phyloP scores from a whole-genome alignment of 2,888 invertebrate species.

The Xylota sylvarum region DNA sequence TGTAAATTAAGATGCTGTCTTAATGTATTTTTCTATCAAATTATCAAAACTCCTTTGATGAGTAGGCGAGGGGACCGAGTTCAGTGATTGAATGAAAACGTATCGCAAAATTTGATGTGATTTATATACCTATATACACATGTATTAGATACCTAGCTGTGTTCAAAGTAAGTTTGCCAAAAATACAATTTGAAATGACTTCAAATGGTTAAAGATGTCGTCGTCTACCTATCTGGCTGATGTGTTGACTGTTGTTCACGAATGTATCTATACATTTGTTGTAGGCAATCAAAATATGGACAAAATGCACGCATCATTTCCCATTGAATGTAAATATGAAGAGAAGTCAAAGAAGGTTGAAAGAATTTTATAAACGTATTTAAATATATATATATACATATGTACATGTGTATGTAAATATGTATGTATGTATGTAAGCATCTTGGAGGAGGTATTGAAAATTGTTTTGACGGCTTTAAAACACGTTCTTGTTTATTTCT shows the following conservation, averaged over 20 bases:
- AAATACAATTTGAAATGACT: constrained; percentile 17
- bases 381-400: not conserved
- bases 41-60: constrained; percentile 41
- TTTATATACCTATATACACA: not conserved
- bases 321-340: not conserved
- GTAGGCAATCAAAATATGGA: not conserved
- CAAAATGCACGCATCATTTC: constrained; percentile 18
- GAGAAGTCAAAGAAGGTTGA: not conserved
- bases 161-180: not conserved
- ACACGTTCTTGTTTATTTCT: no score
- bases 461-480: no score
- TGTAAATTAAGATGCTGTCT: constrained; percentile 26
- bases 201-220: constrained; percentile 24
- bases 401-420: no score
- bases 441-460: no score
- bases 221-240: not conserved
- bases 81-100: constrained; percentile 19
- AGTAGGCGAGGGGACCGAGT: constrained; percentile 13
- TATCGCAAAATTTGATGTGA: not conserved
- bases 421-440: not conserved
- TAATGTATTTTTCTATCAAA: constrained; percentile 44
- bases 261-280: not conserved
- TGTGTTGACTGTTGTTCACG: constrained; percentile 14
- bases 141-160: no score
- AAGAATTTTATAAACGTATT: not conserved